Conservation (phyloP, 2,797 vertebrate species). For the Odontamblyopus lacepedii region DNA sequence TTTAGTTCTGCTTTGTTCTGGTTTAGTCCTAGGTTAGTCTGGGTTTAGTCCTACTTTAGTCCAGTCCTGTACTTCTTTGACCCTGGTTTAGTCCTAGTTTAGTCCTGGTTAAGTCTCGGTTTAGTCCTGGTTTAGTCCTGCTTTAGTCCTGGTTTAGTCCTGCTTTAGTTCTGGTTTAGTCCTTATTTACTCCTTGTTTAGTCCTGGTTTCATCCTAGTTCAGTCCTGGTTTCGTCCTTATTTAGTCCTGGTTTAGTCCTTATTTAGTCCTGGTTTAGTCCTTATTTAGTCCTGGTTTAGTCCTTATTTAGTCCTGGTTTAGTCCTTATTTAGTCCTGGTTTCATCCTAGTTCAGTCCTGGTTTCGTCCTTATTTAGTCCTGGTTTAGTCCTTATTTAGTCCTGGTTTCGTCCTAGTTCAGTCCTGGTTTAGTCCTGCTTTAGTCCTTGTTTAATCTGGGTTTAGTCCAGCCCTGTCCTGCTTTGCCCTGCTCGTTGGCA, state of each 20-base stretch:
- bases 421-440: constrained; percentile 3
- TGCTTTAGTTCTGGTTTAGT: background rate
- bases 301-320: background rate
- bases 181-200: no score
- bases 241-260: background rate
- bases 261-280: background rate
- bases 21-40: no score
- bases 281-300: background rate
- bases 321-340: background rate
- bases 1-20: no score
- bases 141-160: no score
- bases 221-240: background rate
- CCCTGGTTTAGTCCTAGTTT: no score
- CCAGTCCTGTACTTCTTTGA: no score
- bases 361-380: background rate
- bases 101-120: background rate
- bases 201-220: no score
- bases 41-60: no score
- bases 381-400: background rate
- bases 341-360: no score
- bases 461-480: no score
- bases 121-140: no score
- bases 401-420: background rate
- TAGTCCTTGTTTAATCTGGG: background rate
- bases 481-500: background rate